Evolutionary conservation across 2,797 vertebrate genomes (phyloP).

Genomic region (Artibeus lituratus): DNA sequence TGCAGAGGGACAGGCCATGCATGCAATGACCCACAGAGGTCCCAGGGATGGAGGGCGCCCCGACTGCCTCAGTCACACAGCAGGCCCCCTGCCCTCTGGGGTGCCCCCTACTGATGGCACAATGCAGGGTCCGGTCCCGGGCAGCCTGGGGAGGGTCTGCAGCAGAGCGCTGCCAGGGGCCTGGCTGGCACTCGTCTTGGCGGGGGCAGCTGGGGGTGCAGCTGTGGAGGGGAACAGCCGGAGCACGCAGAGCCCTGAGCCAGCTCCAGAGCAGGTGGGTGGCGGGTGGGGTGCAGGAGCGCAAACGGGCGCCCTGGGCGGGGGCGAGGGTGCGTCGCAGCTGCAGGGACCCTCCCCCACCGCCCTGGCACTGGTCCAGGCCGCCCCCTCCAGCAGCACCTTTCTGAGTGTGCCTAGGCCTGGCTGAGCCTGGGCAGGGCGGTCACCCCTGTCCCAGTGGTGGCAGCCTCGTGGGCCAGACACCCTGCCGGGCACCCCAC

Average conservation of each 20-base stretch:
- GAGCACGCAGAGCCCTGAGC: not conserved
- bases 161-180: no score
- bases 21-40: rapidly evolving
- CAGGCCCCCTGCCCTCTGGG: rapidly evolving
- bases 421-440: rapidly evolving
- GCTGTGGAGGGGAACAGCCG: rapidly evolving
- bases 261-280: rapidly evolving
- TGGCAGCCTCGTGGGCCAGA: not conserved
- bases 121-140: not conserved
- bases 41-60: rapidly evolving
- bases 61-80: rapidly evolving
- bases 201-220: not conserved
- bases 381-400: not conserved
- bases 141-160: rapidly evolving
- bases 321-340: not conserved
- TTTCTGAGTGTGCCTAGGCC: not conserved
- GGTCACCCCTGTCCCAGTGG: not conserved
- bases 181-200: not conserved
- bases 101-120: rapidly evolving
- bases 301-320: rapidly evolving
- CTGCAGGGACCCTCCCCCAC: not conserved
- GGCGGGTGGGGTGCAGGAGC: rapidly evolving
- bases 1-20: not conserved
- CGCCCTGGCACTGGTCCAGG: not conserved
- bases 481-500: not conserved